These are phyloP conservation scores for Pituophis catenifer DNA, from an alignment of 2,113 vertebrate genomes.

Conservation along the genomic window DNA sequence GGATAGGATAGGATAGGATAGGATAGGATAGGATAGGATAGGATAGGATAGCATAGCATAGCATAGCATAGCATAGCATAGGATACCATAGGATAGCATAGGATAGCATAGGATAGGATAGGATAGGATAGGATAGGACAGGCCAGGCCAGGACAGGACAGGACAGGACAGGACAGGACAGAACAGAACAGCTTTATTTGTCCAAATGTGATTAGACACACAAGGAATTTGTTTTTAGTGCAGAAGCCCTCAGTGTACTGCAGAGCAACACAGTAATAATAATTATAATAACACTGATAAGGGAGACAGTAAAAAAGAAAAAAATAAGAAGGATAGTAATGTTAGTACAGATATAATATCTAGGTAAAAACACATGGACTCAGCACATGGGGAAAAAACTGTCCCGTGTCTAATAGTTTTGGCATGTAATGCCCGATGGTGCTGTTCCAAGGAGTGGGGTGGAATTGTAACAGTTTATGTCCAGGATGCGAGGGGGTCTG, in stretches of 20 bases:
- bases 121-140: no score
- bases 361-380: neutral
- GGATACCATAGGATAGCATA: neutral
- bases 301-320: neutral
- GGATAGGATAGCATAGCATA: no score
- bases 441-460: neutral
- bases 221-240: neutral
- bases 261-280: no score
- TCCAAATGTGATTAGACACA: neutral
- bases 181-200: no score
- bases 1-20: no score
- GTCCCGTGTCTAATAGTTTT: neutral
- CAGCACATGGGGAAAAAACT: neutral
- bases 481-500: neutral
- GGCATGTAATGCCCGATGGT: neutral
- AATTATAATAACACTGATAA: neutral
- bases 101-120: no score
- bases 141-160: no score
- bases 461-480: neutral
- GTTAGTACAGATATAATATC: neutral
- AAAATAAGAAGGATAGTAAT: neutral
- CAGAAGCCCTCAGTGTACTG: neutral
- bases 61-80: no score
- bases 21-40: no score
- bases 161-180: no score